Conservation (phyloP, 2,113 vertebrate genomes). For the Oenanthe melanoleuca region DNA sequence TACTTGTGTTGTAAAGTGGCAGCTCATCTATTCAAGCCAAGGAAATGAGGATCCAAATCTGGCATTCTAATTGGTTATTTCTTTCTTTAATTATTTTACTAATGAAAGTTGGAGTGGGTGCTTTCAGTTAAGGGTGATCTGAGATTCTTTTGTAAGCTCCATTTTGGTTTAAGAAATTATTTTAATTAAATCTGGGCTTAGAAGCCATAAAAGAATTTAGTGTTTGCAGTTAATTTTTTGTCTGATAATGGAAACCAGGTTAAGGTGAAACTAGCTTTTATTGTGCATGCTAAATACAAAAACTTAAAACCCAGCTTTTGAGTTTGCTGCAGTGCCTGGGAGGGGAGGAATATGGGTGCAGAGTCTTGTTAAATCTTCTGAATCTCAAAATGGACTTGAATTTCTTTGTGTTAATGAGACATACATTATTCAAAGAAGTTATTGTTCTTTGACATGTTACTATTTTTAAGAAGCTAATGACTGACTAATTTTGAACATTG, state of each 20-base stretch:
- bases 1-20: background rate
- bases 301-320: background rate
- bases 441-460: background rate
- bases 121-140: background rate
- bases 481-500: background rate
- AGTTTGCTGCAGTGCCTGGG: background rate
- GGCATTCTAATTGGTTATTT: background rate
- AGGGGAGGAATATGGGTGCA: background rate
- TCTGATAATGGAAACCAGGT: background rate
- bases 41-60: background rate
- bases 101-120: background rate
- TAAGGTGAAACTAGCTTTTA: background rate
- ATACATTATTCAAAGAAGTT: background rate
- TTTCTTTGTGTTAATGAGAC: background rate
- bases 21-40: background rate
- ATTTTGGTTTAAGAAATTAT: background rate
- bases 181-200: background rate
- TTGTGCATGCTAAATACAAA: background rate
- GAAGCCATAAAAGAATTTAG: background rate
- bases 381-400: background rate
- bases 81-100: background rate
- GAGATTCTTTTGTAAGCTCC: background rate
- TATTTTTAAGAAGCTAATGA: background rate
- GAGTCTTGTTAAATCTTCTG: background rate
- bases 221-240: background rate